phyloP scores from a whole-genome alignment of 2,888 invertebrate species.

The Hetaerina titia region DNA sequence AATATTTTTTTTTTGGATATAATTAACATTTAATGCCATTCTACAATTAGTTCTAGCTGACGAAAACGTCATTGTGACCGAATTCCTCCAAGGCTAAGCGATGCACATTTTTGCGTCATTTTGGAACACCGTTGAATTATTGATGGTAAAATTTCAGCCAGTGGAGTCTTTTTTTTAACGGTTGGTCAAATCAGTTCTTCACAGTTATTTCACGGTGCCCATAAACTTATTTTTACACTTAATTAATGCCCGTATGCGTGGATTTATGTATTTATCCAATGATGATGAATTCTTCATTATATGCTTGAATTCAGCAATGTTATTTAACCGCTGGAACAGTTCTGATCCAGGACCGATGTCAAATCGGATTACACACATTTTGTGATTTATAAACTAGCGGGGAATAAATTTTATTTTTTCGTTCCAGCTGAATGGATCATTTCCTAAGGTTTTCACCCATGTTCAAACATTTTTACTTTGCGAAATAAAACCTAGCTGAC shows the following conservation, averaged over 20 bases:
- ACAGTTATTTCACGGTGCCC: not conserved
- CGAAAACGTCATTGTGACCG: not conserved
- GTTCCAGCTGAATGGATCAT: not conserved
- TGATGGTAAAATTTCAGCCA: not conserved
- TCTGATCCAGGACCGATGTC: not conserved
- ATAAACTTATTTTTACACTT: not conserved
- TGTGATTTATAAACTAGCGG: not conserved
- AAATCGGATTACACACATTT: slow-evolving; percentile 8
- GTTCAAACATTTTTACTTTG: not conserved
- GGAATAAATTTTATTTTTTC: not conserved
- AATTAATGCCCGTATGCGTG: not conserved
- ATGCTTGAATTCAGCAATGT: not conserved
- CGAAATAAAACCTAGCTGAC: not conserved
- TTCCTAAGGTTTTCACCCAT: not conserved
- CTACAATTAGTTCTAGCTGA: too few species aligned
- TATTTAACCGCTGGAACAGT: not conserved
- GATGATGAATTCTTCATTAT: slow-evolving; percentile 1
- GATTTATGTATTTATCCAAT: not conserved
- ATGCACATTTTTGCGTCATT: not conserved
- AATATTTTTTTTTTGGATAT: too few species aligned
- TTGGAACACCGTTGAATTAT: not conserved
- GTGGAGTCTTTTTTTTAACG: not conserved
- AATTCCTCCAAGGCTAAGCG: not conserved
- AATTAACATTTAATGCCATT: too few species aligned
- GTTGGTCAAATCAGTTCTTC: not conserved